phyloP scores from a whole-genome alignment of 2,888 invertebrate species.

The Phaonia tiefii region DNA sequence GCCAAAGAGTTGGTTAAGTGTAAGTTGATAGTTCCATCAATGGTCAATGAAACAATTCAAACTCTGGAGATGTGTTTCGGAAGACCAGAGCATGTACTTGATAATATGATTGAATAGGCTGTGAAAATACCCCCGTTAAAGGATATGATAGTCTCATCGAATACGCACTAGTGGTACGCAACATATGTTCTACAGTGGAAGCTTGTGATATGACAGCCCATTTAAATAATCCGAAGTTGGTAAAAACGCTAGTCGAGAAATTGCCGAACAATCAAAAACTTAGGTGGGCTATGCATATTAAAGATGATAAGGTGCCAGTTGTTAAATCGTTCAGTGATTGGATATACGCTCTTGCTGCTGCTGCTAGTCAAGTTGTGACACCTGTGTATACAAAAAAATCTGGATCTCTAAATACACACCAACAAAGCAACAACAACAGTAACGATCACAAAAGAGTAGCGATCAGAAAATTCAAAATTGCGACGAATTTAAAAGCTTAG shows the following conservation, averaged over 20 bases:
- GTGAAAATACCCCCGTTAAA: no score
- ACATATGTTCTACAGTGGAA: slow-evolving; percentile 49
- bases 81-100: no score
- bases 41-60: no score
- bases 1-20: no score
- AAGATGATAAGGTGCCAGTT: slow-evolving; percentile 34
- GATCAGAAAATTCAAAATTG: slow-evolving; percentile 36
- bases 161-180: no score
- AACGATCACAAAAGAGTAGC: slow-evolving; percentile 25
- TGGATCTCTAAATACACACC: slow-evolving; percentile 41
- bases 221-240: slow-evolving; percentile 37
- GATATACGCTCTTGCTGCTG: slow-evolving; percentile 51
- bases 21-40: no score
- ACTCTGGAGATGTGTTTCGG: no score
- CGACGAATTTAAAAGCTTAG: slow-evolving; percentile 26
- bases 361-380: slow-evolving; percentile 50
- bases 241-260: slow-evolving; percentile 22
- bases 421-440: background rate
- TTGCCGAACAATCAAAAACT: slow-evolving; percentile 9
- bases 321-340: slow-evolving; percentile 54
- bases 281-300: slow-evolving; percentile 51
- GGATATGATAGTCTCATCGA: no score
- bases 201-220: slow-evolving; percentile 34
- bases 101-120: no score
- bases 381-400: no score